phyloP scores from a whole-genome alignment of 1,140 invertebrate species.

The Colletes latitarsis region DNA sequence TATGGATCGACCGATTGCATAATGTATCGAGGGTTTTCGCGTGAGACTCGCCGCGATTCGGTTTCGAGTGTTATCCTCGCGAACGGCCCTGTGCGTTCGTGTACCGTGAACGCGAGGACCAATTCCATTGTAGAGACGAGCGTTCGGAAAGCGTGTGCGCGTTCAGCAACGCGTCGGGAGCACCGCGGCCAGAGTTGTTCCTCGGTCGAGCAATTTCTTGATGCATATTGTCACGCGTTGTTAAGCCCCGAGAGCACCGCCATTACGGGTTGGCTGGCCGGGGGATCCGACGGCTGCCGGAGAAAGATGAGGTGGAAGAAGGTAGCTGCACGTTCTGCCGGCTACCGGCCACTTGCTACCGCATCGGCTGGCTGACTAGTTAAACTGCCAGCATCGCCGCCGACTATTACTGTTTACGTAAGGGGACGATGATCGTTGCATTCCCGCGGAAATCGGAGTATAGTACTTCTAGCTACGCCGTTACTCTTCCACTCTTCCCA shows the following conservation, averaged over 20 bases:
- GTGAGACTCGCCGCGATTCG: slow-evolving; percentile 56
- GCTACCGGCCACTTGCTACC: slow-evolving; percentile 20
- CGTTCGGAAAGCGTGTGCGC: slow-evolving; percentile 39
- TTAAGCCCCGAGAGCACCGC: slow-evolving; percentile 75
- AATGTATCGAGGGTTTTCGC: slow-evolving; percentile 76
- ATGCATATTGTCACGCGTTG: slow-evolving; percentile 80
- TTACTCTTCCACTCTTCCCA: neutral
- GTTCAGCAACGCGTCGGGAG: slow-evolving; percentile 40
- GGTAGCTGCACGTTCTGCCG: slow-evolving; percentile 31
- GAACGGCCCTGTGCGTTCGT: neutral
- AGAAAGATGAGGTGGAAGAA: slow-evolving; percentile 42
- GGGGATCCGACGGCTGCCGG: slow-evolving; percentile 47
- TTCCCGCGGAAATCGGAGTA: slow-evolving; percentile 4
- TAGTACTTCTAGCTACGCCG: neutral
- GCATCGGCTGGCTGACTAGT: slow-evolving; percentile 14
- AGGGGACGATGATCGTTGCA: slow-evolving; percentile 9
- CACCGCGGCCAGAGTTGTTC: slow-evolving; percentile 51
- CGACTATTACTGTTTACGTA: slow-evolving; percentile 47
- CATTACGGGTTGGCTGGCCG: slow-evolving; percentile 67
- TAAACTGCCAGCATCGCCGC: slow-evolving; percentile 15
- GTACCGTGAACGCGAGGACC: neutral
- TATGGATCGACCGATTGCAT: slow-evolving; percentile 79
- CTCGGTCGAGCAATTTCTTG: slow-evolving; percentile 74
- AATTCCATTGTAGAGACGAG: slow-evolving; percentile 14
- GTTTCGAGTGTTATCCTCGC: slow-evolving; percentile 47